A percentile compares a stretch with the other conserved stretches of the same genome.
phyloP scores from a whole-genome alignment of 2,113 vertebrate species.

The Loxodonta africana region DNA sequence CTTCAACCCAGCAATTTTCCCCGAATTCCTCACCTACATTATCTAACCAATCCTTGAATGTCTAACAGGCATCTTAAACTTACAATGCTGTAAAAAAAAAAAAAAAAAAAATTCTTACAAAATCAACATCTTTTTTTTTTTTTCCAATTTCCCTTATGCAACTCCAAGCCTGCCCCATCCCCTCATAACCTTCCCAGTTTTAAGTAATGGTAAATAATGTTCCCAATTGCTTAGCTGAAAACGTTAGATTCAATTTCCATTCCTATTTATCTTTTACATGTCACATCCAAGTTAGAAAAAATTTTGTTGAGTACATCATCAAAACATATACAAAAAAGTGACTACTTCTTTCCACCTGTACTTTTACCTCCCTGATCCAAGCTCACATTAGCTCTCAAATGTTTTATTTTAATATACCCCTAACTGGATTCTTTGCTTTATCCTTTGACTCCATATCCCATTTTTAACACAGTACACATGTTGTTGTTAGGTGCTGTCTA shows the following conservation, averaged over 20 bases:
- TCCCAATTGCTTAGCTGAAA: not conserved
- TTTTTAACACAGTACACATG: not conserved
- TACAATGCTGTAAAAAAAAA: constrained; percentile 5
- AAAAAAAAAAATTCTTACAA: not conserved
- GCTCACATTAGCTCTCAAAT: not conserved
- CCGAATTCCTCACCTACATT: not conserved
- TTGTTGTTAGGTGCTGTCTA: no score
- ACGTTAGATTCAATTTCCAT: not conserved
- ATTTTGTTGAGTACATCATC: not conserved
- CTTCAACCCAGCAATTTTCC: not conserved
- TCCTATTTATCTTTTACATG: not conserved
- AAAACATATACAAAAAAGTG: not conserved
- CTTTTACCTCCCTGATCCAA: not conserved
- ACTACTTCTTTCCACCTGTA: not conserved
- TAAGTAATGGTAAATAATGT: not conserved
- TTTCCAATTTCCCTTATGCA: not conserved
- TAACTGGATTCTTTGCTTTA: not conserved
- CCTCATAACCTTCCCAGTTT: not conserved
- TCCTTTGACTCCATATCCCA: not conserved
- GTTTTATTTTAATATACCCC: not conserved
- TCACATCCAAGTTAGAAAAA: not conserved
- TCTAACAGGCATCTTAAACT: not conserved
- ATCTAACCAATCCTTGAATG: not conserved
- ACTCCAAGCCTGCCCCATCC: not conserved
- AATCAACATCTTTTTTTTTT: not conserved